Evolutionary conservation across 2,888 invertebrate genomes (phyloP), one percentile per base, ranked within the genome.

Genomic region (Orthosia cruda): DNA sequence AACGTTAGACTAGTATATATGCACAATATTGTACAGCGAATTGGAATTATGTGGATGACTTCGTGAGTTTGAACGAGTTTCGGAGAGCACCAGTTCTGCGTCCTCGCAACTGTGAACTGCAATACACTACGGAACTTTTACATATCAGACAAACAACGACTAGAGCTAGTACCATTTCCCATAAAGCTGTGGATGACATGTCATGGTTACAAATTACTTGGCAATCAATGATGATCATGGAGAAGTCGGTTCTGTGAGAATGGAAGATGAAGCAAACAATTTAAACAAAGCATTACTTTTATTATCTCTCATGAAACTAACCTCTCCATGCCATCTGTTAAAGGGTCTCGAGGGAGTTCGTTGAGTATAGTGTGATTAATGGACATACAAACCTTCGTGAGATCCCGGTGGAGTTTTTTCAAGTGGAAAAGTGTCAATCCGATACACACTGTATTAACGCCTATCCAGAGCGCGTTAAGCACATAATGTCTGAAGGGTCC

Each of bases 401-500:
- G 97, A 93, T 98, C 98, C 83, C 98, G 97, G 94, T 98, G 98
- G 83, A 99, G 97, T 92, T 98, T 98, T 92, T 98, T 97, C 88
- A 99, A 97, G 94, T 99, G 99, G 95, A 98, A 98, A 81, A 98
- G 97, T 72, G 99, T 98, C 82, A 99, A 97, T 67, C 98, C 97
- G 68, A 99, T 98, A 95, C 99, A 99, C 89, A 99, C 98, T 78
- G 98, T 97, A 94, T 99, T 98, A 89, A 99, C 98, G 85, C 98
- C 97, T 88, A 99, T 98, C 99, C 99, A 99, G 57, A 99, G 97
- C 69, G 98, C 98, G 95, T 99, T 99, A 86, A 99, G 98, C 78
- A 99, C 98, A 95, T 99, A 99, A 97, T 99, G 99, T 83, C 99
- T 97, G 89, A 98, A 98, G 74, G 99, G 98, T 45, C 99, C 99